Conservation (phyloP, 2,888 invertebrate genomes). For the Allacma fusca region DNA sequence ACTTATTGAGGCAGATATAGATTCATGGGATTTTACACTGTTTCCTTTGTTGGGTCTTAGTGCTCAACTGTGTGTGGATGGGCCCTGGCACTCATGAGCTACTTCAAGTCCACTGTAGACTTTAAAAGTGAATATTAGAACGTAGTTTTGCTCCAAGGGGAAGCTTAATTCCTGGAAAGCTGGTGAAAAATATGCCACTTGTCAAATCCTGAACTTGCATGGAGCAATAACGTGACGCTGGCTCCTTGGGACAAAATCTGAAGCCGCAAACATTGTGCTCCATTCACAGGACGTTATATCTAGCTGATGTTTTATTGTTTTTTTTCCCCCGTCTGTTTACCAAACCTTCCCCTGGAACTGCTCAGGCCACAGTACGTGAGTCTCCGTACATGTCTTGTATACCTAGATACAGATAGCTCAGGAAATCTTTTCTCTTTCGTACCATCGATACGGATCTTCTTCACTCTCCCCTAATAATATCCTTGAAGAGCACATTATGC, state of each 20-base stretch:
- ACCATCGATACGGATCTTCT: slow-evolving; percentile 21
- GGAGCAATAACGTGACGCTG: slow-evolving; percentile 19
- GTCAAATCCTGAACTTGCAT: slow-evolving; percentile 25
- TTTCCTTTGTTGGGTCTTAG: slow-evolving; percentile 9
- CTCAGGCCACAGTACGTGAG: too few species aligned
- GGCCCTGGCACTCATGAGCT: background rate
- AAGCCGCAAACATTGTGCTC: slow-evolving; percentile 25
- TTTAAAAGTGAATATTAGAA: slow-evolving; percentile 1
- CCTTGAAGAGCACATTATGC: background rate
- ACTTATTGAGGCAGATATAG: slow-evolving; percentile 30
- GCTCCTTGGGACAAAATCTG: background rate
- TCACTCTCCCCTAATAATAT: slow-evolving; percentile 12
- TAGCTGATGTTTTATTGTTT: slow-evolving; percentile 27
- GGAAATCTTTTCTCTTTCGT: background rate
- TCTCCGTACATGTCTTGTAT: too few species aligned
- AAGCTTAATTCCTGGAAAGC: slow-evolving; percentile 32
- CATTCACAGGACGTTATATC: slow-evolving; percentile 7
- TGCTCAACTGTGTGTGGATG: background rate
- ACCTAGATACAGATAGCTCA: background rate
- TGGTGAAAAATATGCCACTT: slow-evolving; percentile 38
- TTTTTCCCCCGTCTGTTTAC: slow-evolving; percentile 19
- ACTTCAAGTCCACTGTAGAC: background rate
- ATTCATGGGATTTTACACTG: background rate
- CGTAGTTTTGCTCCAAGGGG: slow-evolving; percentile 16
- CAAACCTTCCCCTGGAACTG: background rate